Conservation (phyloP, 35 echinoderm and acorn worm genomes). For the Eucidaris tribuloides region DNA sequence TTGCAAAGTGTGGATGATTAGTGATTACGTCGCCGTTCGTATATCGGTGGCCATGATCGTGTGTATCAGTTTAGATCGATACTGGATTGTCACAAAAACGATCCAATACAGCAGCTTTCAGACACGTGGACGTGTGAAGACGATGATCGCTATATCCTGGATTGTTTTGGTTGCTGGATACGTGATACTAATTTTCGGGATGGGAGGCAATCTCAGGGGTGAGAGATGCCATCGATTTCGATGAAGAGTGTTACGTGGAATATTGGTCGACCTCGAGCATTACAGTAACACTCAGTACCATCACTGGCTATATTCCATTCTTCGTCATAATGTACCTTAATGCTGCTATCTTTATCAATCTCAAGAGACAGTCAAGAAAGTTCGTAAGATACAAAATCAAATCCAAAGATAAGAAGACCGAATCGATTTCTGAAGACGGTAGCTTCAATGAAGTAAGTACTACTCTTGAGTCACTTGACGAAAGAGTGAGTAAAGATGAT, state of each 20-base stretch:
- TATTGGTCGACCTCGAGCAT: background rate
- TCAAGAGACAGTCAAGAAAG: background rate
- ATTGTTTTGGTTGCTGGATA: background rate
- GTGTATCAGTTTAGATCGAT: conserved; percentile 19
- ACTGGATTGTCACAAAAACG: conserved; percentile 19
- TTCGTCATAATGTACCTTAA: background rate
- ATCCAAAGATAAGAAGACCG: no score
- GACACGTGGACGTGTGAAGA: background rate
- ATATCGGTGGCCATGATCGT: conserved; percentile 19
- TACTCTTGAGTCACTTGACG: no score
- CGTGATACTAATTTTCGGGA: conserved; percentile 1
- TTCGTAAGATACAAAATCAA: background rate
- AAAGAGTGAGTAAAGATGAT: no score
- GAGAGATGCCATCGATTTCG: conserved; percentile 5
- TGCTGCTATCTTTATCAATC: background rate
- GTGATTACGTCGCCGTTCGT: conserved; percentile 8
- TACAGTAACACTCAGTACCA: background rate
- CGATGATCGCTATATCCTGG: background rate
- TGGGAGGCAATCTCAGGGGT: background rate
- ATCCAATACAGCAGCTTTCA: background rate
- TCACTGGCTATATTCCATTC: conserved; percentile 17
- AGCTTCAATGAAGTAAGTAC: no score
- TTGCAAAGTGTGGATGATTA: conserved; percentile 13
- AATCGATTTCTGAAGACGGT: no score
- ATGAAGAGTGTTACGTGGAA: conserved; percentile 35